Conservation (phyloP, 2,113 vertebrate genomes). For the Oxyruncus cristatus region DNA sequence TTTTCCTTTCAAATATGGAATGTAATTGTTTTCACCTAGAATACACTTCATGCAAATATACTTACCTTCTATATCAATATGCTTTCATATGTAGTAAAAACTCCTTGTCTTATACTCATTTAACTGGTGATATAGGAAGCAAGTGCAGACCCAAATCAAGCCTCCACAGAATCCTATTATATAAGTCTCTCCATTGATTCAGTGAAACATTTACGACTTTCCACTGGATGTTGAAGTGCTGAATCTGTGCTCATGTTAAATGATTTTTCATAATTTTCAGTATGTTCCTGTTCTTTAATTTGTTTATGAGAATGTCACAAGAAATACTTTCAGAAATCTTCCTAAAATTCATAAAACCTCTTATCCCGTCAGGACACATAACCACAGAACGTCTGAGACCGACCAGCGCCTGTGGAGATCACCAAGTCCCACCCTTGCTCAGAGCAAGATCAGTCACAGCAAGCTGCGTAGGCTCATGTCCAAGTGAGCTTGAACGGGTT, state of each 20-base stretch:
- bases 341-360: neutral
- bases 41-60: neutral
- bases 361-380: neutral
- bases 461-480: neutral
- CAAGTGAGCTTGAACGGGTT: neutral
- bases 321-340: neutral
- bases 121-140: neutral
- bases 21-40: neutral
- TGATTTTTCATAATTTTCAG: neutral
- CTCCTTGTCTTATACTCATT: neutral
- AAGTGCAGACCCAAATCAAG: neutral
- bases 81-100: neutral
- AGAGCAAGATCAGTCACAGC: neutral
- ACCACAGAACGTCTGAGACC: neutral
- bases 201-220: neutral
- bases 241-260: neutral
- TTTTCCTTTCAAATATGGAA: neutral
- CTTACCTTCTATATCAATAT: neutral
- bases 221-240: neutral
- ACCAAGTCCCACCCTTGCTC: accelerated
- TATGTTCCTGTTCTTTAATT: neutral
- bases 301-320: neutral
- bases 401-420: neutral
- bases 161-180: neutral
- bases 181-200: neutral